These are phyloP conservation scores for Calypte anna DNA, from an alignment of 2,113 vertebrate genomes.

Conservation along the genomic window DNA sequence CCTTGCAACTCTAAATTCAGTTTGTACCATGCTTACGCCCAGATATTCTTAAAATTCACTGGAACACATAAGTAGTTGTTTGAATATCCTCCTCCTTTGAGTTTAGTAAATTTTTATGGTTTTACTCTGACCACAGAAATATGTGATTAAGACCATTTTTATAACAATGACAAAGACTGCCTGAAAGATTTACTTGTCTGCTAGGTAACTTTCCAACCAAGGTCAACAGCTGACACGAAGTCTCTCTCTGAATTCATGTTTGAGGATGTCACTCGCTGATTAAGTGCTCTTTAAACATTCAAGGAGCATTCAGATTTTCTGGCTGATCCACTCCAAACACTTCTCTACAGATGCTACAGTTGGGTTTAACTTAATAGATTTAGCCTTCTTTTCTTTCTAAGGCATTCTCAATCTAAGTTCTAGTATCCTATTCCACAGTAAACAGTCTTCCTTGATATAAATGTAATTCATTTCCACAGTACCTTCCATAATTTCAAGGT, in stretches of 20 bases:
- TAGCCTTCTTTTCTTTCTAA: background rate
- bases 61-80: background rate
- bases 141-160: background rate
- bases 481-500: background rate
- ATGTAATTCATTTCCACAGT: background rate
- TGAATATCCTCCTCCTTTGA: background rate
- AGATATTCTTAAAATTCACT: background rate
- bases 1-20: background rate
- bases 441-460: background rate
- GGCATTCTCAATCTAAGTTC: background rate
- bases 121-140: background rate
- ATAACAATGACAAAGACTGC: background rate
- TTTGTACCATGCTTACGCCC: background rate
- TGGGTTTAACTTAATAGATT: background rate
- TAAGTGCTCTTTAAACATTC: background rate
- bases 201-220: conserved; percentile 1
- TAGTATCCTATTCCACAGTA: background rate
- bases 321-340: background rate
- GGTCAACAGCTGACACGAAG: conserved; percentile 17
- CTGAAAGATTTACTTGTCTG: conserved; percentile 11
- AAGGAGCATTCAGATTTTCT: background rate
- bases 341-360: background rate
- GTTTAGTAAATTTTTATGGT: background rate
- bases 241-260: background rate
- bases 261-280: conserved; percentile 3